phyloP scores from a whole-genome alignment of 2,113 vertebrate species.

The Perca fluviatilis region DNA sequence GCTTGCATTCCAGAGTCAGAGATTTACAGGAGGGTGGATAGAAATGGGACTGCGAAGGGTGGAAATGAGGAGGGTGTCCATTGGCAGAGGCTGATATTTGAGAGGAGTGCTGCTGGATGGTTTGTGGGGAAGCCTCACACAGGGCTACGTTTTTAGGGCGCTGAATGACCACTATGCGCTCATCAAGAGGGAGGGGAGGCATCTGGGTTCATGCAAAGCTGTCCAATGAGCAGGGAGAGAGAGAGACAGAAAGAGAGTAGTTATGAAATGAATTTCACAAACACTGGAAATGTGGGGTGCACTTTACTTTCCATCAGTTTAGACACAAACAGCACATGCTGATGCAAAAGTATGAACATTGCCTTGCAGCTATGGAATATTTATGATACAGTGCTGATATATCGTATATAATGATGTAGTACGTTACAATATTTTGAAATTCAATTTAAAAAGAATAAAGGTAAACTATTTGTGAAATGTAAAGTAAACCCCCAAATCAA shows the following conservation, averaged over 20 bases:
- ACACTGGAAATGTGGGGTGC: conserved; percentile 31
- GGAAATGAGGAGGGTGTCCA: conserved; percentile 73
- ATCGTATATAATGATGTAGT: neutral
- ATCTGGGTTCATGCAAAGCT: conserved; percentile 87
- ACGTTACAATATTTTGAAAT: neutral
- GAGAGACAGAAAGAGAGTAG: conserved; percentile 49
- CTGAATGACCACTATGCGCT: conserved; percentile 89
- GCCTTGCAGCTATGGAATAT: conserved; percentile 30
- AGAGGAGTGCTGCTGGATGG: conserved; percentile 75
- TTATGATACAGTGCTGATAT: neutral
- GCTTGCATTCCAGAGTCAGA: conserved; percentile 84
- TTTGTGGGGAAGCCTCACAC: conserved; percentile 81
- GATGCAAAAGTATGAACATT: conserved; percentile 4
- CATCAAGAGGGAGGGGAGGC: conserved; percentile 91
- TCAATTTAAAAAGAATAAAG: neutral
- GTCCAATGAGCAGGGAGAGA: conserved; percentile 49
- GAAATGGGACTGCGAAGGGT: conserved; percentile 68
- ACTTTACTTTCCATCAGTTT: conserved; percentile 63
- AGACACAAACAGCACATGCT: conserved; percentile 8
- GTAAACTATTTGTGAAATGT: conserved; percentile 50
- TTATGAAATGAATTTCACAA: conserved; percentile 39
- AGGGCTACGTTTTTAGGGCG: conserved; percentile 84
- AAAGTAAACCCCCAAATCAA: conserved; percentile 51
- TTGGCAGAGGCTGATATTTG: conserved; percentile 69
- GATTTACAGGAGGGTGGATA: conserved; percentile 75